Base-by-base conservation (phyloP, 2,113 vertebrate genomes). In the Campylomormyrus numenius region DNA sequence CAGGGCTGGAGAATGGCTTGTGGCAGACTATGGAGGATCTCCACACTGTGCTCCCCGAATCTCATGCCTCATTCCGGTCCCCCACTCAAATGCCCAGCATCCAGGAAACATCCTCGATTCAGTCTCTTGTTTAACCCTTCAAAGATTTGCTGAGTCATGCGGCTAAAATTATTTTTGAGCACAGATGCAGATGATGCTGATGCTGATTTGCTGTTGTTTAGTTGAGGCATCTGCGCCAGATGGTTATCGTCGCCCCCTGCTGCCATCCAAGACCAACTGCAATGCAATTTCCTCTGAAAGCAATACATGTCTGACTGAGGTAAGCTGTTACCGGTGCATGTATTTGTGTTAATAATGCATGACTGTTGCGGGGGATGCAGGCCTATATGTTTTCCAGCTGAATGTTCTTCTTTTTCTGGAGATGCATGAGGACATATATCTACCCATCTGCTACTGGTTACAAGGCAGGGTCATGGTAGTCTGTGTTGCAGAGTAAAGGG, bases 311-410 rank as follows among this genome's bases (percentile, higher is more conserved):
- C 15, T 89, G 62, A 27, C 58, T 77, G 35, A 49, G 58, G 62
- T 9, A n/a, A 17, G 46, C 85, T 21, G 85, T 90, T 13, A 74
- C 88, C 88, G 35, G 21, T 86, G 45, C 4, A 21, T 50, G 84
- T 86, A 46, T n/a, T 35, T 39, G 15, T 83, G 48, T 91, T 50
- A 89, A 91, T 89, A 90, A 90, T 90, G 74, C 74, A 91, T 88
- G 74, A 70, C 83, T 89, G 89, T 74, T 24, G 35, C 3, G 85
- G 80, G 39, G 35, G 49, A 56, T 2, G 49, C 31, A 3, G 84
- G 42, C 35, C 80, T 85, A 19, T 42, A 86, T 48, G 19, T 52
- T 21, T 84, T 77, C 35, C 15, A 39, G 74, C 13, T 42, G 74
- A 0, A 77, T 77, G 70, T 77, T 77, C 70, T 17, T 77, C 13